Evolutionary conservation across 2,113 vertebrate genomes (phyloP), one percentile per base, ranked within the genome.

Genomic region (Gasterosteus nipponicus): DNA sequence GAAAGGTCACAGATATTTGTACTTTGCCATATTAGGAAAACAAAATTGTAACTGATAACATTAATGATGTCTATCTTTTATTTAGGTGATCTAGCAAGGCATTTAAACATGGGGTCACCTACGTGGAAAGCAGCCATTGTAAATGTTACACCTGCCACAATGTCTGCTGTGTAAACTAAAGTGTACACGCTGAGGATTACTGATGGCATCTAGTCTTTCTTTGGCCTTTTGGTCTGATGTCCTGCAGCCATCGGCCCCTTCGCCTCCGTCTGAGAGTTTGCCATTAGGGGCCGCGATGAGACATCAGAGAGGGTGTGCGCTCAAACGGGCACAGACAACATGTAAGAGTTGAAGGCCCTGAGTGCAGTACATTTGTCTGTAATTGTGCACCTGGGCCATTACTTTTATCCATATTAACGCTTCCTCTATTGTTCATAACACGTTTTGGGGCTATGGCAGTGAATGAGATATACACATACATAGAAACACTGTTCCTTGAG

Each of bases 271-370:
- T 19, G 51, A 56, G 65, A 86, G 73, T 57, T 35, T 79, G 44
- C 33, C 73, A 83, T 76, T 35, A 26, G 66, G 65, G 73, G 57
- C 58, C 80, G 76, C 73, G 74, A 71, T 80, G 61, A 87, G 77
- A 84, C 66, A 84, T 90, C 78, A 82, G 67, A 89, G 75, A 60
- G 75, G 68, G 77, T 80, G 74, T 64, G 65, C 57, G 41, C 71
- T 69, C 62, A 73, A 44, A 80, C 78, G 65, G 51, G 53, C 62
- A 81, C 44, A 65, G 49, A 88, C 71, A 69, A 81, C 78, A 64
- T 56, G 47, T 74, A 69, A 75, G 82, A 85, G 69, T 81, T 66
- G 75, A 84, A 84, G 72, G 65, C 72, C 26, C 47, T 62, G 39
- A 47, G 61, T 75, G 75, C 51, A 66, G 66, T 66, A 41, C 49